These are phyloP conservation scores for Allygus modestus DNA, from an alignment of 2,888 invertebrate genomes.

Conservation along the genomic window DNA sequence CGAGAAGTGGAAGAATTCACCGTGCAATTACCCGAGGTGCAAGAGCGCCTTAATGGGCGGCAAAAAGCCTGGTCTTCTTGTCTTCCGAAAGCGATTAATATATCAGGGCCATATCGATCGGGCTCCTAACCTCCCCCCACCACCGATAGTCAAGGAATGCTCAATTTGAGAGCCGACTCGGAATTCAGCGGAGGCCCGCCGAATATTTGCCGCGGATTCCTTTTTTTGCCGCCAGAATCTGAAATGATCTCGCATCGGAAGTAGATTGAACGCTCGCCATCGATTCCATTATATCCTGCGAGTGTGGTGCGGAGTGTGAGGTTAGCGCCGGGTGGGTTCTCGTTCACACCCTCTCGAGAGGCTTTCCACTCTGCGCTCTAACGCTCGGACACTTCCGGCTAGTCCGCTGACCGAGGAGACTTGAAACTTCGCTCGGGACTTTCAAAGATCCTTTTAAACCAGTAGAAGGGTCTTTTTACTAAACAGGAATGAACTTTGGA, in stretches of 20 bases:
- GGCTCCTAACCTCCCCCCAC: slow-evolving; percentile 19
- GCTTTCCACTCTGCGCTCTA: background rate
- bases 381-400: background rate
- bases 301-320: background rate
- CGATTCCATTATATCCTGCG: background rate
- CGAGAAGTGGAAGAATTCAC: slow-evolving; percentile 29
- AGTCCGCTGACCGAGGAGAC: too few relatives aligned
- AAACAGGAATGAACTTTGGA: too few relatives aligned
- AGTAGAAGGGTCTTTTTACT: too few relatives aligned
- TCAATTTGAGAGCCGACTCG: slow-evolving; percentile 56
- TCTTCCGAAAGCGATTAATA: slow-evolving; percentile 46
- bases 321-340: background rate
- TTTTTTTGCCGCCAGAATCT: slow-evolving; percentile 48
- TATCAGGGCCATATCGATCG: slow-evolving; percentile 40
- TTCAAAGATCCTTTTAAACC: too few relatives aligned
- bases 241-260: slow-evolving; percentile 52
- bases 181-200: slow-evolving; percentile 43
- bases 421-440: too few relatives aligned
- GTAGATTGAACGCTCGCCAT: background rate
- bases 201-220: slow-evolving; percentile 47
- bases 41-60: background rate
- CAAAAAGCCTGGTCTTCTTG: slow-evolving; percentile 9
- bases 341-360: background rate
- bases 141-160: slow-evolving; percentile 41
- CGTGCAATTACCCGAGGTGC: slow-evolving; percentile 15